These are phyloP conservation scores for Adrianichthys oophorus DNA, from an alignment of 2,797 vertebrate genomes.

Conservation along the genomic window DNA sequence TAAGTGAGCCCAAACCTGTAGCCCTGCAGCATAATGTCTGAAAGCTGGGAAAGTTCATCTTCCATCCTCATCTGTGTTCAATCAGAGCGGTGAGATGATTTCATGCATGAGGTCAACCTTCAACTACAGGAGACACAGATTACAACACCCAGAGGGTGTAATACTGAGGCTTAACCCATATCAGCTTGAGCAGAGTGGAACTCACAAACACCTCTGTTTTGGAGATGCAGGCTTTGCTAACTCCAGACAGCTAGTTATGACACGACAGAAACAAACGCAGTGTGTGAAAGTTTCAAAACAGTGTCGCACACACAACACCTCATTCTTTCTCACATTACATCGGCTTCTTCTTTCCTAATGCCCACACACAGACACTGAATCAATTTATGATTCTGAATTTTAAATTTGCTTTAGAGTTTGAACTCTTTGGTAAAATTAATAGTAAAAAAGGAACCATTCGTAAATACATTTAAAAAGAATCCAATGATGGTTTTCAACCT, in stretches of 20 bases:
- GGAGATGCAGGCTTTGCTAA: background rate
- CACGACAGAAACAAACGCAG: background rate
- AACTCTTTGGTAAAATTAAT: too few species aligned
- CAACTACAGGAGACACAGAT: slow-evolving; percentile 49
- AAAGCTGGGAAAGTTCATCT: slow-evolving; percentile 10
- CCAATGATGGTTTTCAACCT: too few species aligned
- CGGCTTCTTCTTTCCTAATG: too few species aligned
- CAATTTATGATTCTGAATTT: too few species aligned
- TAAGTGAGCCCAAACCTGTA: slow-evolving; percentile 17
- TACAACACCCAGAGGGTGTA: slow-evolving; percentile 31
- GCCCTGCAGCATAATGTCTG: slow-evolving; percentile 33
- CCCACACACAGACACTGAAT: too few species aligned
- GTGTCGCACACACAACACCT: slow-evolving; percentile 10
- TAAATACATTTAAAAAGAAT: too few species aligned
- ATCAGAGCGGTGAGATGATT: slow-evolving; percentile 15
- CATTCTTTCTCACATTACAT: too few species aligned
- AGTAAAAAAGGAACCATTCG: too few species aligned
- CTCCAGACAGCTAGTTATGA: background rate
- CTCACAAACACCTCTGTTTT: background rate
- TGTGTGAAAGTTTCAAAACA: slow-evolving; percentile 1
- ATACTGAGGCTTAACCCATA: slow-evolving; percentile 45
- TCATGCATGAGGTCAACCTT: slow-evolving; percentile 54
- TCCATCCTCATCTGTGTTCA: slow-evolving; percentile 14
- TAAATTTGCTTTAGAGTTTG: too few species aligned
- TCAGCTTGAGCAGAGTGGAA: slow-evolving; percentile 15